These are phyloP conservation scores for Bettongia penicillata DNA, from an alignment of 2,113 vertebrate genomes.

Conservation along the genomic window DNA sequence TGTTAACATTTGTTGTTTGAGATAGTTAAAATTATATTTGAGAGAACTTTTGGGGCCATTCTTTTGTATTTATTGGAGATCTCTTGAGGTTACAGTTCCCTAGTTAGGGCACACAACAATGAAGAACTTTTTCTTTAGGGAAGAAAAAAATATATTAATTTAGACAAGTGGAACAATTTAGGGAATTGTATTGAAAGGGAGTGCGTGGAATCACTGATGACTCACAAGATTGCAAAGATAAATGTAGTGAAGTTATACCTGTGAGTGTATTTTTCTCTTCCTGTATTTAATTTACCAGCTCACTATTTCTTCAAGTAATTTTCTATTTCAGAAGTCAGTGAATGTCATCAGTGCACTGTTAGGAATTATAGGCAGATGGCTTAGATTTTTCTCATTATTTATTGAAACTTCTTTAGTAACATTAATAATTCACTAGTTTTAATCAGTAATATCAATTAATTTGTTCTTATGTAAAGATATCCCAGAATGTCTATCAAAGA, in stretches of 20 bases:
- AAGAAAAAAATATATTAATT: neutral
- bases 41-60: neutral
- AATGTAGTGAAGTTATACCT: neutral
- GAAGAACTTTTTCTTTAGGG: neutral
- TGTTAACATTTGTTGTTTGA: neutral
- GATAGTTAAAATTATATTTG: neutral
- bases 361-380: neutral
- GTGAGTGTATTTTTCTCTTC: neutral
- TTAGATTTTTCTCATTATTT: neutral
- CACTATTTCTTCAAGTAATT: neutral
- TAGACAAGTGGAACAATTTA: neutral
- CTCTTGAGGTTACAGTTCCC: neutral
- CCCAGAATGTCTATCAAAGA: neutral
- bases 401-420: neutral
- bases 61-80: neutral
- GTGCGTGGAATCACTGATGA: neutral
- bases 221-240: neutral
- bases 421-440: neutral
- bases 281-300: neutral
- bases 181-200: neutral
- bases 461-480: neutral
- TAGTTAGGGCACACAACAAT: neutral
- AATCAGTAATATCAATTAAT: neutral
- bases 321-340: neutral
- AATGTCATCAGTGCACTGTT: no score